phyloP scores from a whole-genome alignment of 2,888 invertebrate species.

The Therioaphis trifolii region DNA sequence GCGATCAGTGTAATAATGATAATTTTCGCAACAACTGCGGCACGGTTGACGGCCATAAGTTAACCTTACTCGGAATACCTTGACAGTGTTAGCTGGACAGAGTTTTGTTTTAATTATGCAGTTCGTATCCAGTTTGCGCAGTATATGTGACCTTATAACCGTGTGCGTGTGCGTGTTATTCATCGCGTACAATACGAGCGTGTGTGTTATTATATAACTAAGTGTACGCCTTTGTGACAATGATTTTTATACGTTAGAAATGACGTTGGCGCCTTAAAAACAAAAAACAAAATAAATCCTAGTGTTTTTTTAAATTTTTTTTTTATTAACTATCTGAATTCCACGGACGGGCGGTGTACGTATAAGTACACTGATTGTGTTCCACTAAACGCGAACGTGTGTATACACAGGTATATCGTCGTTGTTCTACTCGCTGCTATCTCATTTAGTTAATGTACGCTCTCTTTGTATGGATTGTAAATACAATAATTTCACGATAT shows the following conservation, averaged over 20 bases:
- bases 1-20: neutral
- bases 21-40: conserved; percentile 23
- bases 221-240: neutral
- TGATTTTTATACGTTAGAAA: neutral
- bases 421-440: too few relatives aligned
- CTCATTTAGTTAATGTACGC: too few relatives aligned
- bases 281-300: too few relatives aligned
- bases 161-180: neutral
- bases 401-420: too few relatives aligned
- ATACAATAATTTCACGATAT: too few relatives aligned
- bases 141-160: conserved; percentile 49
- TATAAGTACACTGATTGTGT: too few relatives aligned
- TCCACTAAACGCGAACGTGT: too few relatives aligned
- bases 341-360: too few relatives aligned
- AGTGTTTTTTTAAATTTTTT: too few relatives aligned
- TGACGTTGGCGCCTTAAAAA: too few relatives aligned
- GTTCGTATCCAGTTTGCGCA: conserved; percentile 35
- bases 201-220: neutral
- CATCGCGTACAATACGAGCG: neutral
- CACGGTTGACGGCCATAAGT: conserved; percentile 48
- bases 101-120: conserved; percentile 42
- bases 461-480: too few relatives aligned
- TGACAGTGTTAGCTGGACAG: conserved; percentile 52
- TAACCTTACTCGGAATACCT: conserved; percentile 41
- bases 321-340: too few relatives aligned